Evolutionary conservation across 2,113 vertebrate genomes (phyloP), one percentile per base, ranked within the genome.

Genomic region (Amazona vittata): DNA sequence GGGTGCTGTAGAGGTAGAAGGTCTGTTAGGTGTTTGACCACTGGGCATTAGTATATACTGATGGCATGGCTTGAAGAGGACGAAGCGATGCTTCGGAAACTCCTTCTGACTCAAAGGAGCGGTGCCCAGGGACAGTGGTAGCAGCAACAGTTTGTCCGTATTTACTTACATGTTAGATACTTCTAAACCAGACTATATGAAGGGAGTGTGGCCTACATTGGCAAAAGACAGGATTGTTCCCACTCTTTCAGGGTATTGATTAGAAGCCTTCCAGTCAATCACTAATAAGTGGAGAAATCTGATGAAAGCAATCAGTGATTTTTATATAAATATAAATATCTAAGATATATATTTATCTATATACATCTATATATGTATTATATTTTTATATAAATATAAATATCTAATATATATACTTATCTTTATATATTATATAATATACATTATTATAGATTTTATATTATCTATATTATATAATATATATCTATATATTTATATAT

Each of bases 31-130:
- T 49, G 20, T 44, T 62, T 44, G 44, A 39, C 5, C 3, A 6
- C 12, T 39, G 37, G 25, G 3, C 22, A 21, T 35, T 35, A 39
- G 24, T 8, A 2, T 26, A 25, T 22, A 57, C 5, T 0, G 1
- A 13, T 33, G 37, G 11, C 33, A 39, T 15, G 22, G 11, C 11
- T 41, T 68, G 39, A 76, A 71, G 10, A 79, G 5, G 5, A 26
- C 39, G 15, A 79, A 59, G 17, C 0, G 5, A 24, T 8, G 5
- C 16, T 53, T 71, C 41, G 39, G 50, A 57, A 87, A 71, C 15
- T 11, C 12, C 6, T 43, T 50, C 14, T 37, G 31, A 60, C 28
- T 28, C 59, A 43, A 39, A 74, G 39, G 15, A 68, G 5, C 0
- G 0, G 20, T 44, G 15, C 6, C 6, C 11, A 47, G 17, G 12